These are phyloP conservation scores for Dinoponera quadriceps DNA, from an alignment of 1,140 invertebrate genomes.

Conservation along the genomic window DNA sequence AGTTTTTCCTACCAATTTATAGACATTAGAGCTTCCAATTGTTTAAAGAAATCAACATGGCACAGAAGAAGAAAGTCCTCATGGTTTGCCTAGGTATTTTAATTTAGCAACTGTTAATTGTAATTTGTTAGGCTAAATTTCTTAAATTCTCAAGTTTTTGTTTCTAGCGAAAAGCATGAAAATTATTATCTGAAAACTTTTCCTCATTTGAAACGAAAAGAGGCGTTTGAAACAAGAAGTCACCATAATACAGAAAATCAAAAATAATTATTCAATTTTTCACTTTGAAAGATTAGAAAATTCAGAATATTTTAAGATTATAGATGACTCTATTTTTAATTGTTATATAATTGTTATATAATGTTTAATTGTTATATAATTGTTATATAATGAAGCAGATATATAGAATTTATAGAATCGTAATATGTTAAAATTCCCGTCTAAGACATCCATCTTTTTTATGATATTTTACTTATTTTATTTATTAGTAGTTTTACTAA, in stretches of 20 bases:
- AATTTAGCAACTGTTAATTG: neutral
- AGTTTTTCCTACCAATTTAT: neutral
- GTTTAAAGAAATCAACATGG: conserved; percentile 56
- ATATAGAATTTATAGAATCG: neutral
- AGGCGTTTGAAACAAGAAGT: neutral
- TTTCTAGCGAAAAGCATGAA: neutral
- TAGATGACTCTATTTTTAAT: conserved; percentile 6
- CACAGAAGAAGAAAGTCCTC: conserved; percentile 81
- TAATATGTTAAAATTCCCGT: neutral
- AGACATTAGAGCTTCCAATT: neutral
- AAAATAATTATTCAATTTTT: neutral
- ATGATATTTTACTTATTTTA: neutral
- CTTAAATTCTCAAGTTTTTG: neutral
- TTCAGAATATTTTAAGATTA: conserved; percentile 2
- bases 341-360: too few relatives aligned
- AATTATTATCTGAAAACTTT: neutral
- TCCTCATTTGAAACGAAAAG: neutral
- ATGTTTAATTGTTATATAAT: too few relatives aligned
- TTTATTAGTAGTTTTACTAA: too few relatives aligned
- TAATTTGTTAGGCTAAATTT: conserved; percentile 19
- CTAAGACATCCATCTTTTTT: neutral
- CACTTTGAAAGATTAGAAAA: neutral
- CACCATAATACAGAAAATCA: neutral
- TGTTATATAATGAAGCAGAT: conserved; percentile 21
- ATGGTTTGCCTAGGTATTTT: conserved; percentile 86